phyloP scores from a whole-genome alignment of 2,113 vertebrate genomes.

The Sylvia atricapilla region DNA sequence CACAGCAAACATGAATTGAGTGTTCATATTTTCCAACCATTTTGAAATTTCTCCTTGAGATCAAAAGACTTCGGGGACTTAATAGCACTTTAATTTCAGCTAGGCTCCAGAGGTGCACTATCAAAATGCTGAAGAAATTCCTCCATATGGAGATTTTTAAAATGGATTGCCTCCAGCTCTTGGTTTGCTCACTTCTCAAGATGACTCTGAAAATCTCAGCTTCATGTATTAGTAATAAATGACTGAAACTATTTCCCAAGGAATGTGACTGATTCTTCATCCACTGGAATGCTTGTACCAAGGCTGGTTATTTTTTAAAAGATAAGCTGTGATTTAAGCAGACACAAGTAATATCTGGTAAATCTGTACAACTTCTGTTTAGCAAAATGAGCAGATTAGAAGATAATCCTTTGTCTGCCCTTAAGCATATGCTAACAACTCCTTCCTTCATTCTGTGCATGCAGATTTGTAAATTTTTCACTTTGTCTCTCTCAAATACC shows the following conservation, averaged over 20 bases:
- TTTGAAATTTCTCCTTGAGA: neutral
- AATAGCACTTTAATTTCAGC: neutral
- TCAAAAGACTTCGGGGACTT: neutral
- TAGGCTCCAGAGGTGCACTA: neutral
- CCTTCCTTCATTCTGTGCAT: accelerated
- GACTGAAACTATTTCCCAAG: neutral
- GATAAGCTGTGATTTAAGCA: slow-evolving; percentile 17
- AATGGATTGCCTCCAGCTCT: neutral
- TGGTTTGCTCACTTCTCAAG: neutral
- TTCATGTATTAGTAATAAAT: neutral
- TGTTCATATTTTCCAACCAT: neutral
- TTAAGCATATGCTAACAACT: neutral
- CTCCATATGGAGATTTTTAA: neutral
- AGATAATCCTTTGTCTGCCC: slow-evolving; percentile 30
- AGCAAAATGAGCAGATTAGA: slow-evolving; percentile 28
- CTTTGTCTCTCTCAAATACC: neutral
- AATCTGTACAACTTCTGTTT: slow-evolving; percentile 23
- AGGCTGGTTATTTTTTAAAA: slow-evolving; percentile 8
- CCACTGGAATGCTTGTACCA: neutral
- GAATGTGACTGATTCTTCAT: neutral
- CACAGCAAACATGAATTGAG: neutral
- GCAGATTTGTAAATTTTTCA: neutral
- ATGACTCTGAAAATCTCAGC: neutral
- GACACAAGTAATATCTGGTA: slow-evolving; percentile 13
- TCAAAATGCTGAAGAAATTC: neutral